Conservation (phyloP, 2,888 invertebrate species). For the Tribolium freemani region DNA sequence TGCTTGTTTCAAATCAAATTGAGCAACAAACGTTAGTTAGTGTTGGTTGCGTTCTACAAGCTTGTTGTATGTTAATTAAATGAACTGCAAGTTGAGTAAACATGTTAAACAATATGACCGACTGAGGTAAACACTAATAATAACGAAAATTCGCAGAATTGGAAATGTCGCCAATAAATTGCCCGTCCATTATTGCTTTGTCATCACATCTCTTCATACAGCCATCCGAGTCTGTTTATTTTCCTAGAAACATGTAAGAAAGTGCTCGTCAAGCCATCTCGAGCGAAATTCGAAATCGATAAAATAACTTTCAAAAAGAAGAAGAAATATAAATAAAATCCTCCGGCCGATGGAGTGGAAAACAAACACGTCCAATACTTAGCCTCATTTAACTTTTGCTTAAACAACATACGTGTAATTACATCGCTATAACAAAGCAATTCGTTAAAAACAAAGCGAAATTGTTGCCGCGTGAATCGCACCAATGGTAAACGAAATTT, state of each 20-base stretch:
- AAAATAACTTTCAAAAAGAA: slow-evolving; percentile 6
- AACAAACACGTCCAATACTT: slow-evolving; percentile 7
- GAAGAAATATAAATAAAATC: slow-evolving; percentile 24
- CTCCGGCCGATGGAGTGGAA: slow-evolving; percentile 14
- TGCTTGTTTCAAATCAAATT: background rate
- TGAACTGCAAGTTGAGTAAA: slow-evolving; percentile 18
- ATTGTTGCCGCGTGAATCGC: background rate
- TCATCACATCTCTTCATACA: slow-evolving; percentile 13
- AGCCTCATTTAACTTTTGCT: slow-evolving; percentile 11
- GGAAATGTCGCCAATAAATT: slow-evolving; percentile 14
- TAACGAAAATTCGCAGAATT: slow-evolving; percentile 10
- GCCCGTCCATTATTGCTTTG: slow-evolving; percentile 8
- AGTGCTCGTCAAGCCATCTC: slow-evolving; percentile 16
- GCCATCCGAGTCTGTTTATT: slow-evolving; percentile 10
- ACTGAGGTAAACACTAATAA: slow-evolving; percentile 22
- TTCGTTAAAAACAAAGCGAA: background rate
- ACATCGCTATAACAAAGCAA: slow-evolving; percentile 1
- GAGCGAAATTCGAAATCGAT: slow-evolving; percentile 28
- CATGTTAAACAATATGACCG: slow-evolving; percentile 4
- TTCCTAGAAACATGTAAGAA: slow-evolving; percentile 16
- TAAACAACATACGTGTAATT: background rate
- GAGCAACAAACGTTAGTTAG: background rate
- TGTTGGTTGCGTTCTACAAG: slow-evolving; percentile 10
- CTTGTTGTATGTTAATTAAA: slow-evolving; percentile 27
- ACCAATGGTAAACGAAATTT: slow-evolving; percentile 6